Percentiles rank a stretch among this genome's conserved stretches.
Conservation (phyloP, 2,888 invertebrate genomes). For the Drosophila infuscata region DNA sequence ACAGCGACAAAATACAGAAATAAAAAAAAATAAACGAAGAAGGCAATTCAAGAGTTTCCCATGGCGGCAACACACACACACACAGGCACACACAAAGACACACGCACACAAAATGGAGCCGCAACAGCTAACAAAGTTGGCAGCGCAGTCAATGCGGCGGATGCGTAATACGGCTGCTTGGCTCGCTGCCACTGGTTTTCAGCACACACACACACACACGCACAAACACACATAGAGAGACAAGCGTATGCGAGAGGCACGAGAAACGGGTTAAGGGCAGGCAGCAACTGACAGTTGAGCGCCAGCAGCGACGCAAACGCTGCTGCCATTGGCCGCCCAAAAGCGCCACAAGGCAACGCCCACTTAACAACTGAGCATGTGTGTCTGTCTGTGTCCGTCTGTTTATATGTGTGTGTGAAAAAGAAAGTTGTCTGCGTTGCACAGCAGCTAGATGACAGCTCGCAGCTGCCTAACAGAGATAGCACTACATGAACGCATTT, state of each 20-base stretch:
- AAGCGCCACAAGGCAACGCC: slow-evolving; percentile 75
- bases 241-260: slow-evolving; percentile 8
- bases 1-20: slow-evolving; percentile 52
- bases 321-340: slow-evolving; percentile 68
- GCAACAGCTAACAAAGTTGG: slow-evolving; percentile 59
- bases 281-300: slow-evolving; percentile 62
- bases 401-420: slow-evolving; percentile 45
- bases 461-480: slow-evolving; percentile 39
- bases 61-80: slow-evolving; percentile 51
- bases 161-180: slow-evolving; percentile 81
- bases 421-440: slow-evolving; percentile 66
- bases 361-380: slow-evolving; percentile 51
- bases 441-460: slow-evolving; percentile 51
- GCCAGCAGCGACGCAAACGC: slow-evolving; percentile 61
- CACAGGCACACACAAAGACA: slow-evolving; percentile 3
- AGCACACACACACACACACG: slow-evolving; percentile 42
- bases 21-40: not conserved
- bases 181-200: slow-evolving; percentile 78
- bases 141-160: slow-evolving; percentile 65
- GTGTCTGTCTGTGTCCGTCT: slow-evolving; percentile 17
- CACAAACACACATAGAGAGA: slow-evolving; percentile 16
- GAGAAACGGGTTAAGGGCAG: slow-evolving; percentile 75
- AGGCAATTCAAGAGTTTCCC: slow-evolving; percentile 69
- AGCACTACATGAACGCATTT: slow-evolving; percentile 16
- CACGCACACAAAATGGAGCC: slow-evolving; percentile 56